Conservation (phyloP, 2,888 invertebrate species). For the Apamea crenata region DNA sequence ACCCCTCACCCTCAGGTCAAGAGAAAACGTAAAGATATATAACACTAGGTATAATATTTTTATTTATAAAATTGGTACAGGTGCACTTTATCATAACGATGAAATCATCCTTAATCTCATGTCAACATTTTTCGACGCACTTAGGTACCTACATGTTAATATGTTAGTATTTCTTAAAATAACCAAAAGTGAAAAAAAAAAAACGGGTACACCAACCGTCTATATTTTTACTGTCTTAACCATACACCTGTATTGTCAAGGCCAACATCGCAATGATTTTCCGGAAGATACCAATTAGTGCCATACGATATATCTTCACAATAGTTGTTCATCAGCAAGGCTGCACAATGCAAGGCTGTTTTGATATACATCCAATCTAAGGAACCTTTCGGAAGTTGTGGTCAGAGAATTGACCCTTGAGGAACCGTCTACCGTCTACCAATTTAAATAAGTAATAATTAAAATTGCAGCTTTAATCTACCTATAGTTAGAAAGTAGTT, state of each 20-base stretch:
- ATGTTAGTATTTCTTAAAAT: not conserved
- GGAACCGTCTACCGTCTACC: not conserved
- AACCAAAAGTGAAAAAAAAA: not conserved
- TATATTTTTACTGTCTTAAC: conserved; percentile 4
- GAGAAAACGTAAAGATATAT: not conserved
- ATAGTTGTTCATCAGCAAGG: conserved; percentile 19
- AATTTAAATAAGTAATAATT: not conserved
- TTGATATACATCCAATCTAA: conserved; percentile 8
- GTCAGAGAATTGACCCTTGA: conserved; percentile 8
- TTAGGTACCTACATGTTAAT: not conserved
- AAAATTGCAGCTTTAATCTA: not conserved
- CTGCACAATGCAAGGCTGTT: conserved; percentile 32
- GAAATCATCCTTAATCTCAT: not conserved
- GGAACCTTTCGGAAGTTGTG: not conserved
- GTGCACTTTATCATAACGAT: not conserved
- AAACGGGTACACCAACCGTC: not conserved
- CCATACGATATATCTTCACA: conserved; percentile 28
- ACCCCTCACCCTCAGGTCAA: not conserved
- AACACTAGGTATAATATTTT: not conserved
- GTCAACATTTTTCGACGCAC: too few species aligned
- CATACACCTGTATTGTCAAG: conserved; percentile 55
- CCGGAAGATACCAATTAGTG: conserved; percentile 62
- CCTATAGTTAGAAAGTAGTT: not conserved
- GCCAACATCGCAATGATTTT: conserved; percentile 43
- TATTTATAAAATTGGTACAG: not conserved